phyloP scores from a whole-genome alignment of 2,888 invertebrate genomes.

The Electrophaes corylata region DNA sequence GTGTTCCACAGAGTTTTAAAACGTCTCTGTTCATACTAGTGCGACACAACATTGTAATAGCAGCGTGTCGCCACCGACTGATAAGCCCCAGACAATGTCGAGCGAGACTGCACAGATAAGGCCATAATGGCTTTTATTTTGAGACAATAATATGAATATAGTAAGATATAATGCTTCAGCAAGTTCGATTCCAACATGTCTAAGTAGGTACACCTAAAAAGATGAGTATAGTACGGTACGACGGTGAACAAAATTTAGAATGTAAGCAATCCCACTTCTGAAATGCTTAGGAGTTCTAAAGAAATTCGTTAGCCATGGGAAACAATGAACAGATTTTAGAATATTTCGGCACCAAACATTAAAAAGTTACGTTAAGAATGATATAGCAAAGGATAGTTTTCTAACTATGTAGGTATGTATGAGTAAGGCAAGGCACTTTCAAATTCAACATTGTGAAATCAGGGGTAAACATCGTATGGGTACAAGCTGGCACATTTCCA shows the following conservation, averaged over 20 bases:
- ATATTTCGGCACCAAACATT: background rate
- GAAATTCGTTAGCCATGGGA: background rate
- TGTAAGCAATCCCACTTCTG: background rate
- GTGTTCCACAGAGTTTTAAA: background rate
- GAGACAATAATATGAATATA: background rate
- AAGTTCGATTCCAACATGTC: background rate
- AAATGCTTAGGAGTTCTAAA: background rate
- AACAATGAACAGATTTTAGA: background rate
- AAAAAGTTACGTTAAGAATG: no score
- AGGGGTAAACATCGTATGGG: no score
- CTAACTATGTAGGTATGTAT: no score
- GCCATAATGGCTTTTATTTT: background rate
- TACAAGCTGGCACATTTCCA: no score
- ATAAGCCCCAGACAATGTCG: conserved; percentile 3
- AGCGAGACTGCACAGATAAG: conserved; percentile 1
- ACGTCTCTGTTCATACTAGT: background rate
- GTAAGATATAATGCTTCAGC: no score
- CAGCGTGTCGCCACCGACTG: background rate
- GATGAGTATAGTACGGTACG: background rate
- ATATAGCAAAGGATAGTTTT: no score
- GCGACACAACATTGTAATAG: background rate
- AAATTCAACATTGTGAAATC: no score
- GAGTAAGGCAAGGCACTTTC: no score
- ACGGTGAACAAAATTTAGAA: background rate
- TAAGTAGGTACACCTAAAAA: background rate